Base-by-base conservation (phyloP, 2,113 vertebrate species). In the Sprattus sprattus region DNA sequence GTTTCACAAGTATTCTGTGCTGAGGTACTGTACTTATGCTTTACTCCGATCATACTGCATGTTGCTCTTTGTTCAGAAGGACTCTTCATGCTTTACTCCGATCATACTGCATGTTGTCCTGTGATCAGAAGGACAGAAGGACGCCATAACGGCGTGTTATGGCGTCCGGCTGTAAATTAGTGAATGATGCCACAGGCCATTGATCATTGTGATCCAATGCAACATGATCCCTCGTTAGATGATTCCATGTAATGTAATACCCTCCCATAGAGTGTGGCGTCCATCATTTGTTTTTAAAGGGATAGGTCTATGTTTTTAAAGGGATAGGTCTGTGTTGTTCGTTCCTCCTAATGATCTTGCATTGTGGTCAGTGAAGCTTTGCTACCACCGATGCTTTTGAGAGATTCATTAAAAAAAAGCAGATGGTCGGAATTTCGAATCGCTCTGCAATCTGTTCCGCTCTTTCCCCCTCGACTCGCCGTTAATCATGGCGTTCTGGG, bases 401-500 rank as follows among this genome's bases (percentile, higher is more conserved):
- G n/a, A 71, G 67, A 20, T 86, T 80, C 39, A 84, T 87, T 78
- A 82, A 78, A 84, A 83, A 85, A 84, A 82, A 86, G 49, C 88
- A 87, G 86, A 84, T 87, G 84, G 82, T 13, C 45, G 75, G 32
- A 84, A 87, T 80, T 57, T 84, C 39, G 60, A 80, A 82, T 89
- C 39, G 54, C 10, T 28, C 84, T 60, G 71, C 86, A 83, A 78
- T 78, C 88, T 85, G 88, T 82, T 87, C 54, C 8, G 64, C 1
- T 71, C 25, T 2, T 32, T 28, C 64, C 64, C 64, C 25, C 64
- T 71, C 64, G 20, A 25, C 22, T 64, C 22, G 6, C 20, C 9
- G 57, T 9, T 64, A 6, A 25, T 64, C 57, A 25, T 28, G 64
- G 11, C 28, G 25, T 64, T 22, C 57, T 20, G 20, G 57, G 57